Evolutionary conservation across 2,888 invertebrate genomes (phyloP), one percentile per base, ranked within the genome.

Genomic region (Ganaspis brasiliensis): DNA sequence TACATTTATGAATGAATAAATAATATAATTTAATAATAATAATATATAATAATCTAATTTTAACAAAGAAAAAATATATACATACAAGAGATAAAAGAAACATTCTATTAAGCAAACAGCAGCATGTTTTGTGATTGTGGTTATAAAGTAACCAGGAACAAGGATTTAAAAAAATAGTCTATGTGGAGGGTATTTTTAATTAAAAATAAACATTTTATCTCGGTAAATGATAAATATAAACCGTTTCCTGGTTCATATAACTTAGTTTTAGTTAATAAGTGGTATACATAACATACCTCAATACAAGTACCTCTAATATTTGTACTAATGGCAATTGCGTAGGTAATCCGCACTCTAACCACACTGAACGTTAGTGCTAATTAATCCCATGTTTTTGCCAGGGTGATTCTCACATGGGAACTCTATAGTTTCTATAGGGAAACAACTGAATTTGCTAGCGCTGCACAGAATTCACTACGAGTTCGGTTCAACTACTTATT

Each of bases 311-410:
- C 67, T 45, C 45, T 24, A 45, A 67, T 67, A 67, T 67, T 79
- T 79, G 74, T 78, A 74, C 26, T 78, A 84, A 82, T 83, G 78
- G 78, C 79, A 75, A 83, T 76, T 74, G 78, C 81, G 72, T 71
- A 16, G 71, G 78, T 81, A 77, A 83, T 83, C 82, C 78, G 77
- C 79, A 76, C 81, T 83, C 77, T 75, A 76, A 82, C 78, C 81
- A 78, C 83, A 80, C 75, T 72, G 74, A 81, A 63, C 81, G 76
- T 77, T 80, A 81, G 73, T 81, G 83, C 81, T 84, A 86, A 86
- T 87, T 85, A 87, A 82, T 81, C 78, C 76, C 77, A 74, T 82
- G 86, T 85, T 86, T 86, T 84, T 81, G 80, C 77, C 67, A 72
- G 61, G 16, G 37, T 57, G 37, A 74, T 67, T 74, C 72, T 76